These are phyloP conservation scores for Girardinichthys multiradiatus DNA, from an alignment of 2,113 vertebrate genomes.

Conservation along the genomic window DNA sequence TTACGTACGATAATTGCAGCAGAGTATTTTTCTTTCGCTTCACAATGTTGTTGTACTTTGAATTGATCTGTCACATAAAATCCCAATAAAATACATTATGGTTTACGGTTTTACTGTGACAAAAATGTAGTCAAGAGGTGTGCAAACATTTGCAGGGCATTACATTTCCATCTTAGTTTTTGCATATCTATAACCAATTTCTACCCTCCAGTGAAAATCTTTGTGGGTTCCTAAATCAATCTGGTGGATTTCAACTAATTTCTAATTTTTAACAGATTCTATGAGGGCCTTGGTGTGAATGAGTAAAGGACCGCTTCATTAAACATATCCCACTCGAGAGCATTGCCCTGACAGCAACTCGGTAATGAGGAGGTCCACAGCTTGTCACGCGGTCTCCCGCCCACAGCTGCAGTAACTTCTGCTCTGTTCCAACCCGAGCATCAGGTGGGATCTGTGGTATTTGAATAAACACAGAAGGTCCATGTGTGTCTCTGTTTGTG, in stretches of 20 bases:
- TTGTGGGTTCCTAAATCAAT: not conserved
- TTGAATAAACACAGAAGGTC: conserved; percentile 54
- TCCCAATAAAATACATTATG: no score
- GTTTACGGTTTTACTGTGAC: no score
- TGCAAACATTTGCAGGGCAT: no score
- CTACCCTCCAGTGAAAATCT: not conserved
- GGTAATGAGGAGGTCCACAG: conserved; percentile 40
- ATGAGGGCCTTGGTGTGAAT: conserved; percentile 10
- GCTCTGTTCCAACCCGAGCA: conserved; percentile 54
- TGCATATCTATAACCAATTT: not conserved
- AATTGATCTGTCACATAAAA: no score
- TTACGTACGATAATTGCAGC: no score
- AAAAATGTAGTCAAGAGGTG: no score
- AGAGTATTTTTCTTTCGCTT: no score
- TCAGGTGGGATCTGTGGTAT: conserved; percentile 58
- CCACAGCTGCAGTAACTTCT: conserved; percentile 58
- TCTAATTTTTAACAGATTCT: not conserved
- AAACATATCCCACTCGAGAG: conserved; percentile 30
- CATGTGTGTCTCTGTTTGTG: conserved; percentile 52
- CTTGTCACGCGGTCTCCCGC: conserved; percentile 21
- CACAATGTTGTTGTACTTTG: no score
- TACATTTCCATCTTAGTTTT: no score
- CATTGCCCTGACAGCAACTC: conserved; percentile 30
- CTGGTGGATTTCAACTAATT: not conserved
- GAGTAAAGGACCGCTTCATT: conserved; percentile 37